Conservation (phyloP, 1,140 invertebrate species). For the Drosophila tropicalis region DNA sequence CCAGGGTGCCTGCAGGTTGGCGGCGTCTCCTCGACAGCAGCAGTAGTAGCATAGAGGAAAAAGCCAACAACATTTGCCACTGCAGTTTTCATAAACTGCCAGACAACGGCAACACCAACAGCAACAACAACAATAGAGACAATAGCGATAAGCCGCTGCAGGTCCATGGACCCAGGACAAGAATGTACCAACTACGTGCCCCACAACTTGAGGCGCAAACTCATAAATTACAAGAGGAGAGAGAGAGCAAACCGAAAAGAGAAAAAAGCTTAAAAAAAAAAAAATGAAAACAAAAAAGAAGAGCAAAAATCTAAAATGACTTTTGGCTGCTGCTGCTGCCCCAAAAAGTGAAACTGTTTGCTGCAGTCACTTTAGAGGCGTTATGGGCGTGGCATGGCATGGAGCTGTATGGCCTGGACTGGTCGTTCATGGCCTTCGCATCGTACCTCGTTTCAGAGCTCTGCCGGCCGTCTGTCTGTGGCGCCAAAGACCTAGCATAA, state of each 20-base stretch:
- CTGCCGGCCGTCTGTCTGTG: constrained; percentile 29
- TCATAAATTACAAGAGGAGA: constrained; percentile 67
- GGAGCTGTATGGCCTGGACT: neutral
- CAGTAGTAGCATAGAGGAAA: constrained; percentile 15
- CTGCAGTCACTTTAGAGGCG: constrained; percentile 68
- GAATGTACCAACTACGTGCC: constrained; percentile 55
- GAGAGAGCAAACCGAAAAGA: neutral
- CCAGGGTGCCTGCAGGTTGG: constrained; percentile 47
- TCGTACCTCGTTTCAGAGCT: constrained; percentile 5
- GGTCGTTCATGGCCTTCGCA: constrained; percentile 6
- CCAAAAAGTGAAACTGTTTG: constrained; percentile 73
- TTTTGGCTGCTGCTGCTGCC: constrained; percentile 64
- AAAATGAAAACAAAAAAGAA: neutral
- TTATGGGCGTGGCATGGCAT: constrained; percentile 52
- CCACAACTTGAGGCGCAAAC: constrained; percentile 77
- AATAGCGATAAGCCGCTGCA: constrained; percentile 72
- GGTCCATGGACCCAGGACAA: constrained; percentile 22
- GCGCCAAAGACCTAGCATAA: constrained; percentile 59
- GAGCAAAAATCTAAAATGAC: constrained; percentile 58
- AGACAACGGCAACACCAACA: constrained; percentile 40
- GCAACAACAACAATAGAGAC: constrained; percentile 52
- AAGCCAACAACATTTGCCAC: constrained; percentile 63
- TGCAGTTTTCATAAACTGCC: constrained; percentile 79
- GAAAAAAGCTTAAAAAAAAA: constrained; percentile 11
- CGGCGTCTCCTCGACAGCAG: neutral